These are phyloP conservation scores for Nasonia longicornis DNA, from an alignment of 1,140 invertebrate species.

Conservation along the genomic window DNA sequence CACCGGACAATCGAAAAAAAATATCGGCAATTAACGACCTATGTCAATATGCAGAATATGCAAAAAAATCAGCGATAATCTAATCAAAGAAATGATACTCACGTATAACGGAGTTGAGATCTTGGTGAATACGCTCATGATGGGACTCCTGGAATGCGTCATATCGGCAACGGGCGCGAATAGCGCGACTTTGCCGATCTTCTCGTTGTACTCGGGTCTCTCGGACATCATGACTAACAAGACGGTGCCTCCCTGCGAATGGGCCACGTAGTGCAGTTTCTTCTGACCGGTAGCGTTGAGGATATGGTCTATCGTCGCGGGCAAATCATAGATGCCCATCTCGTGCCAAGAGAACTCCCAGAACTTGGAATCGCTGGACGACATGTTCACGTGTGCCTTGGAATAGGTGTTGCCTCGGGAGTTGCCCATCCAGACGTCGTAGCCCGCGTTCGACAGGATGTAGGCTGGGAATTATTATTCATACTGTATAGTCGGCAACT, in stretches of 20 bases:
- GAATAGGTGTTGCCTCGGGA: conserved; percentile 78
- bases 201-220: conserved; percentile 70
- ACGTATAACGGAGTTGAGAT: conserved; percentile 56
- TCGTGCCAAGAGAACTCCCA: conserved; percentile 76
- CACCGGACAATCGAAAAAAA: too few relatives aligned
- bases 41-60: too few relatives aligned
- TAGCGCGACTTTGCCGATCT: conserved; percentile 58
- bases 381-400: conserved; percentile 69
- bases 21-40: too few relatives aligned
- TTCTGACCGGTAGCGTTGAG: conserved; percentile 66
- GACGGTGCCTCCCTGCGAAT: conserved; percentile 75
- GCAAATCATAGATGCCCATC: conserved; percentile 75
- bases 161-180: conserved; percentile 69
- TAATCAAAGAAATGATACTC: conserved; percentile 29
- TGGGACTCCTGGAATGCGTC: conserved; percentile 58
- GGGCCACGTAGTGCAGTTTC: conserved; percentile 70
- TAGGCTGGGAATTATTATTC: conserved; percentile 50
- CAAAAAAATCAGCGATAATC: neutral
- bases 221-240: conserved; percentile 70
- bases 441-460: conserved; percentile 73
- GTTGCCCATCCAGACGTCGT: conserved; percentile 82
- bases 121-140: conserved; percentile 55
- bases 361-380: conserved; percentile 68
- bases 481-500: too few relatives aligned
- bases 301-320: conserved; percentile 74